phyloP scores from a whole-genome alignment of 2,797 vertebrate species.

The Tenualosa thibaudeaui region DNA sequence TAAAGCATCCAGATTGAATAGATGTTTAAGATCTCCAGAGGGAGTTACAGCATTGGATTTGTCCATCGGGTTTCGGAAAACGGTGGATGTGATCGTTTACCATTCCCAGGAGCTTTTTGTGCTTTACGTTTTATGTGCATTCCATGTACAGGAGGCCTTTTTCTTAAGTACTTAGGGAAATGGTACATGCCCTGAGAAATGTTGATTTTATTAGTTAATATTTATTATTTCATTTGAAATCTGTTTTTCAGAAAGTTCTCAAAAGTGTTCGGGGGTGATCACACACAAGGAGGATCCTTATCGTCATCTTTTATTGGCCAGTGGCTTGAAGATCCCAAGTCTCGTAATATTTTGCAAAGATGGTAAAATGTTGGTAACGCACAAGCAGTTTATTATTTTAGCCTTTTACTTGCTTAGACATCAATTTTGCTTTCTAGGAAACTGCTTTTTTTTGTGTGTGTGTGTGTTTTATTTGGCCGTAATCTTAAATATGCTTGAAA shows the following conservation, averaged over 20 bases:
- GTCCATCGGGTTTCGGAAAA: background rate
- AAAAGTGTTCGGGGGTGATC: conserved; percentile 55
- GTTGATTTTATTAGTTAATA: background rate
- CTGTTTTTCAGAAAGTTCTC: conserved; percentile 54
- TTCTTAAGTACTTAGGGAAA: background rate
- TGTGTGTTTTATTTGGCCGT: background rate
- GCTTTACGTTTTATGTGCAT: background rate
- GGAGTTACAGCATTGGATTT: background rate
- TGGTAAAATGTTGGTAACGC: background rate
- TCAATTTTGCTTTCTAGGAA: background rate
- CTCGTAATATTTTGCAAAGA: background rate
- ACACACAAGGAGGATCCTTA: background rate
- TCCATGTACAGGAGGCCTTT: background rate
- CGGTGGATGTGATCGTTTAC: background rate
- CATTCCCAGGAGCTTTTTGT: background rate
- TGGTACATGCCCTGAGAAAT: too few relatives aligned
- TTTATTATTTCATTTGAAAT: conserved; percentile 31
- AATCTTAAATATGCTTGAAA: background rate
- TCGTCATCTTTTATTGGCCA: background rate
- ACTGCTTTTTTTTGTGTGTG: background rate
- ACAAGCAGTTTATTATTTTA: background rate
- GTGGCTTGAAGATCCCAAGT: background rate
- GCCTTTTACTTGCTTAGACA: background rate
- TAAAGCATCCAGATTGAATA: background rate
- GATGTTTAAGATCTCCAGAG: background rate